These are phyloP conservation scores for Melanostoma mellinum DNA, from an alignment of 2,888 invertebrate species.

Conservation along the genomic window DNA sequence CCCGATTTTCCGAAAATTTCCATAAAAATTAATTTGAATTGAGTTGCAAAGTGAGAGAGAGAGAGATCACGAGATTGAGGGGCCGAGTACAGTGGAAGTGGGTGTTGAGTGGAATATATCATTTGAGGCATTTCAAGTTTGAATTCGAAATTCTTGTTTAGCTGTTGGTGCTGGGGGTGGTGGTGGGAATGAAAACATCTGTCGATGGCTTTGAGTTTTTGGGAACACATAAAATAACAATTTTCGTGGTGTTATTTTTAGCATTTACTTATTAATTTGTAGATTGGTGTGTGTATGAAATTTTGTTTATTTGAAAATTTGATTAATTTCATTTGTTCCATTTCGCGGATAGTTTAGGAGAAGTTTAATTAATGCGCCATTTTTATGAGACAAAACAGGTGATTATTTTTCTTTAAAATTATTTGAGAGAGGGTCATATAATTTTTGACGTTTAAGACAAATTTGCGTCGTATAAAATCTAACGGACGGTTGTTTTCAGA, in stretches of 20 bases:
- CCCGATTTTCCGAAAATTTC: conserved; percentile 32
- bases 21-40: conserved; percentile 28
- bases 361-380: conserved; percentile 9
- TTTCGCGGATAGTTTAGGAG: neutral
- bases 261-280: conserved; percentile 5
- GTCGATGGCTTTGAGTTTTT: conserved; percentile 1
- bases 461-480: too few species aligned
- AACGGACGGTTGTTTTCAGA: too few species aligned
- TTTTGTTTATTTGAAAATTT: conserved; percentile 26
- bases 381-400: neutral
- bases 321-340: conserved; percentile 9
- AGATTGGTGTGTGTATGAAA: neutral
- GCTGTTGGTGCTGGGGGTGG: neutral
- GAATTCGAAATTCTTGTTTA: neutral
- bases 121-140: neutral
- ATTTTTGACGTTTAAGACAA: neutral
- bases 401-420: neutral
- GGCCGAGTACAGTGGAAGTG: conserved; percentile 18
- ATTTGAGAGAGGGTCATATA: neutral
- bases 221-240: neutral
- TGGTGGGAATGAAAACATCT: conserved; percentile 40
- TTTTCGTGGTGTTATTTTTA: conserved; percentile 4
- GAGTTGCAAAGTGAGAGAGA: neutral
- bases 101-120: conserved; percentile 36
- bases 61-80: neutral